phyloP scores from a whole-genome alignment of 1,140 invertebrate genomes.

The Brachionus calyciflorus region DNA sequence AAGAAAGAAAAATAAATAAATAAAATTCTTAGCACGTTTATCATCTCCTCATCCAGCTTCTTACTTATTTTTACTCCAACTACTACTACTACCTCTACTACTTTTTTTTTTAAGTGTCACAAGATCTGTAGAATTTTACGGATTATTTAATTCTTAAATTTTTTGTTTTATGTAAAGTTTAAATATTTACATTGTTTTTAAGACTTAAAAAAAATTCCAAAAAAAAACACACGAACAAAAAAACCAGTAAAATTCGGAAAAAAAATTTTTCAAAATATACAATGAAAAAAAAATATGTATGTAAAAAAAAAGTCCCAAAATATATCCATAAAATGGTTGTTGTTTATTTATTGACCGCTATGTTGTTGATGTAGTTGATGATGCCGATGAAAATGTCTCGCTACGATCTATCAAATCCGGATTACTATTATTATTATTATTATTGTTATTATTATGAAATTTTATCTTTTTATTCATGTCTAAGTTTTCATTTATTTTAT shows the following conservation, averaged over 20 bases:
- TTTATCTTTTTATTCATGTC: constrained; percentile 12
- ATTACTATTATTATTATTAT: no score
- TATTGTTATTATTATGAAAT: background rate
- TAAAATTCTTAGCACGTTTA: no score
- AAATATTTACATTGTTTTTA: background rate
- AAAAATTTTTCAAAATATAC: background rate
- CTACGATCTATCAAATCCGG: constrained; percentile 6
- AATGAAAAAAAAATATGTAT: no score
- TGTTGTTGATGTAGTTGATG: background rate
- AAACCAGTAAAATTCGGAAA: constrained; percentile 43
- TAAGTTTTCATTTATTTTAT: background rate
- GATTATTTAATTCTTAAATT: no score
- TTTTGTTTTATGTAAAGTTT: no score
- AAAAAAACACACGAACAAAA: constrained; percentile 29
- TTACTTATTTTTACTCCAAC: no score
- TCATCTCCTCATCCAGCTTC: no score
- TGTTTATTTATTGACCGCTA: background rate
- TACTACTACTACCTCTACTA: no score
- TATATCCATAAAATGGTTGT: constrained; percentile 13
- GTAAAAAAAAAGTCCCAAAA: no score
- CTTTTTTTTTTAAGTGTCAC: no score
- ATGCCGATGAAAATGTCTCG: constrained; percentile 8
- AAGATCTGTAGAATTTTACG: no score
- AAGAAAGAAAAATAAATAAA: no score
- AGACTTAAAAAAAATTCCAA: constrained; percentile 3